Percentiles rank a stretch among this genome's conserved stretches.
Conservation (phyloP, 1,140 invertebrate species). For the Orussus abietinus region DNA sequence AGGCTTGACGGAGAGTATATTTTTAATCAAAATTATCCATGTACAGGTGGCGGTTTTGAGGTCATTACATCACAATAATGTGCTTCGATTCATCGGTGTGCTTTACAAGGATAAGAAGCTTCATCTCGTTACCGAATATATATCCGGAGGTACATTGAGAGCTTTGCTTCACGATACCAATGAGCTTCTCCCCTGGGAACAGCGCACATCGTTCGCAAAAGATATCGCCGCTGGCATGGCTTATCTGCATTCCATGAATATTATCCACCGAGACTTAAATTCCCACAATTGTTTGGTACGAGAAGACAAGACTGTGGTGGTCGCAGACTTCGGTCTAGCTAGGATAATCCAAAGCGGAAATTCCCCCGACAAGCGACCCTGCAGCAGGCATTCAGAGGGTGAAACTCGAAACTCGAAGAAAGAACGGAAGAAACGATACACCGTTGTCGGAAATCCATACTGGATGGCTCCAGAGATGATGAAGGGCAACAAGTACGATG, state of each 20-base stretch:
- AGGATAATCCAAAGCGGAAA: constrained; percentile 68
- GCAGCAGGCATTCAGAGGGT: constrained; percentile 38
- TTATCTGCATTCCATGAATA: constrained; percentile 90
- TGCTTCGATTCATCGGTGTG: constrained; percentile 88
- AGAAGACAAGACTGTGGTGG: constrained; percentile 85
- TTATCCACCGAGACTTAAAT: constrained; percentile 94
- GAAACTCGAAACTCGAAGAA: constrained; percentile 45
- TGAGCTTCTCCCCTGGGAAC: constrained; percentile 74
- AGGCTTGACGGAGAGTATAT: no score
- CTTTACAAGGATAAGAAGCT: constrained; percentile 89
- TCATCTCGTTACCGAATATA: constrained; percentile 89
- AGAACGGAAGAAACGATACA: constrained; percentile 68
- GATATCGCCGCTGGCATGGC: constrained; percentile 91
- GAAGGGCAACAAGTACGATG: constrained; percentile 92
- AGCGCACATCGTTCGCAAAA: constrained; percentile 78
- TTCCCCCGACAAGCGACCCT: constrained; percentile 42
- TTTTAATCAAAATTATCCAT: no score
- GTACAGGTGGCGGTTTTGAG: constrained; percentile 81
- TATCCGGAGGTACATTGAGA: constrained; percentile 84
- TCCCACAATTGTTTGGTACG: constrained; percentile 94
- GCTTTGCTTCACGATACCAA: constrained; percentile 72
- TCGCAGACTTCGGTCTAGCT: constrained; percentile 92
- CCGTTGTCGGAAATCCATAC: constrained; percentile 91
- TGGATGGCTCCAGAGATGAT: constrained; percentile 99
- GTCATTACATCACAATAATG: constrained; percentile 83